These are phyloP conservation scores for Lithobius niger DNA, from an alignment of 1,140 invertebrate genomes.

Conservation along the genomic window DNA sequence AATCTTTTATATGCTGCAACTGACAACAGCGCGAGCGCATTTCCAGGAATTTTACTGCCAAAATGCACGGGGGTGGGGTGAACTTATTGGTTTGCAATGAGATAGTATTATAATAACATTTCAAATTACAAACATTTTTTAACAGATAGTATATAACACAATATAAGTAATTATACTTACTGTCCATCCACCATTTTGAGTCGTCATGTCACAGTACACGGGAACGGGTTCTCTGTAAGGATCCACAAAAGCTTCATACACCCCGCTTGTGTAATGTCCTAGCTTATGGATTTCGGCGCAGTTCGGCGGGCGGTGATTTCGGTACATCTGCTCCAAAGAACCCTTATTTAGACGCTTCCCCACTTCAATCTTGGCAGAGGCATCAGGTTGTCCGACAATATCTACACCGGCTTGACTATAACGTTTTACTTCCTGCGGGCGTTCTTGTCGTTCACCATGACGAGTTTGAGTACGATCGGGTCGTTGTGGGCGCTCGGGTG, in stretches of 20 bases:
- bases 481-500: neutral
- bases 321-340: neutral
- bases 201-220: conserved; percentile 31
- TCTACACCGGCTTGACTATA: neutral
- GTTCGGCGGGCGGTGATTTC: neutral
- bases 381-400: neutral
- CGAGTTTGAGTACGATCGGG: neutral
- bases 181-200: conserved; percentile 33
- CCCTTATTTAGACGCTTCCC: neutral
- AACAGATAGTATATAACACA: too few species aligned
- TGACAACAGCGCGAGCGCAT: too few species aligned
- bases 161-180: too few species aligned
- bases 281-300: neutral
- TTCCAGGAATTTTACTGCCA: too few species aligned
- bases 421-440: neutral
- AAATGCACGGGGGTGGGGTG: too few species aligned
- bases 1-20: too few species aligned
- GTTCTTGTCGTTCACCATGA: neutral
- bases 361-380: neutral
- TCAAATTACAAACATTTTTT: too few species aligned
- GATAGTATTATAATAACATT: too few species aligned
- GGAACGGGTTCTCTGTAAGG: neutral
- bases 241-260: conserved; percentile 2
- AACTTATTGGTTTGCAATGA: too few species aligned
- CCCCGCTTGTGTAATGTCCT: neutral